These are phyloP conservation scores for Drosophila nigrodunni DNA, from an alignment of 1,140 invertebrate genomes.

Conservation along the genomic window DNA sequence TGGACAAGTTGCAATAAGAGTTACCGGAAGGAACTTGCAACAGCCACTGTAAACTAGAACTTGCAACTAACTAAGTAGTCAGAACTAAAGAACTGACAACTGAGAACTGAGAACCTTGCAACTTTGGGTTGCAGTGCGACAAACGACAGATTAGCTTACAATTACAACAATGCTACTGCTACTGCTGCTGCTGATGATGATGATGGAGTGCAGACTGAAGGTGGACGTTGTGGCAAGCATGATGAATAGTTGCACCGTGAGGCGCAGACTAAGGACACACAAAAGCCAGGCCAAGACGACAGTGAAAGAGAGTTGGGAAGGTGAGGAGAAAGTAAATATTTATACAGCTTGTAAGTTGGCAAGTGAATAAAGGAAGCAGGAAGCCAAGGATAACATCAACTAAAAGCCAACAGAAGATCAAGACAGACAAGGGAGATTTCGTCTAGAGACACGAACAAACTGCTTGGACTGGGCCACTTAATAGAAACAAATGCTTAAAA, in stretches of 20 bases:
- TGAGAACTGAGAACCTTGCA: neutral
- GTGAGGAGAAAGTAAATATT: constrained; percentile 49
- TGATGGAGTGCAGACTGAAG: constrained; percentile 37
- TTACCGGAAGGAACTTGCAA: constrained; percentile 36
- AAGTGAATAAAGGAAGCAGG: constrained; percentile 31
- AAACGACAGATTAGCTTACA: constrained; percentile 74
- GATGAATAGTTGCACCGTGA: constrained; percentile 7
- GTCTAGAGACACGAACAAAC: neutral
- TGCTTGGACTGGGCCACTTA: constrained; percentile 1
- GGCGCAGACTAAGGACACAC: constrained; percentile 15
- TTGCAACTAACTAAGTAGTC: constrained; percentile 1
- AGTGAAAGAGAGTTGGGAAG: neutral
- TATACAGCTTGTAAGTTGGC: constrained; percentile 48
- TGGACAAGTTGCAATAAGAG: constrained; percentile 17
- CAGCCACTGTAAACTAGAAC: constrained; percentile 5
- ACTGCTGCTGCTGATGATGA: constrained; percentile 9
- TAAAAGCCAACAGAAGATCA: constrained; percentile 9
- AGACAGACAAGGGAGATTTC: constrained; percentile 9
- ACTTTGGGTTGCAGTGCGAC: constrained; percentile 47
- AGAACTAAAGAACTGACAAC: neutral
- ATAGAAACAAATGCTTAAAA: constrained; percentile 20
- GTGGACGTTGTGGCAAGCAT: constrained; percentile 2
- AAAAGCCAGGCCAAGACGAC: constrained; percentile 12
- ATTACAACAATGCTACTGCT: constrained; percentile 62
- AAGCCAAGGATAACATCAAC: constrained; percentile 33